Base-by-base conservation (phyloP, 2,113 vertebrate genomes). In the Zeus faber region DNA sequence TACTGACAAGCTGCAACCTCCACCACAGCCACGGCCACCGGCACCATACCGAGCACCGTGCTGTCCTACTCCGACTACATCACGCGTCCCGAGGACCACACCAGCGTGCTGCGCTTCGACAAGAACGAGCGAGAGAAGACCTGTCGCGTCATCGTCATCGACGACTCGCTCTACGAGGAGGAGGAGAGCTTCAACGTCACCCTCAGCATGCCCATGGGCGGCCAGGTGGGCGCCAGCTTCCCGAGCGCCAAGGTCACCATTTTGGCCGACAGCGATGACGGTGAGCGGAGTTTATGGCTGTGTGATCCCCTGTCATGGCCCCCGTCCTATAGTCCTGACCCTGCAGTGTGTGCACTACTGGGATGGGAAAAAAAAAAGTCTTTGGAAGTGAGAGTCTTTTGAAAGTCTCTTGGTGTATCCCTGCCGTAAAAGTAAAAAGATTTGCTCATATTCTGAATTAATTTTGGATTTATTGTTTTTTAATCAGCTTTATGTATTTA, bases 81-180 rank as follows among this genome's bases (percentile, higher is more conserved):
- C 80, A 93, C 92, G n/a, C 70, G 78, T 1, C 84, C 91, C 0
- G 88, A 92, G 67, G 93, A 93, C 74, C 91, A 91, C 69, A 91
- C 76, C 60, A 92, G 91, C 23, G 60, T 91, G 47, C 81, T 93
- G 77, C 89, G 72, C 43, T 97, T 94, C 14, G 84, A 88, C 64
- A 92, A 91, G 59, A 87, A 88, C 3, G 91, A 95, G 64, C 80
- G 67, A 0, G 91, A 94, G 77, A 91, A 91, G 70, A 54, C 57
- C 16, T 95, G 93, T 62, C 76, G 52, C 41, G 16, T 95, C 67
- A 87, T 95, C 31, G 87, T 94, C 74, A 91, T 92, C 10, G 90
- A 93, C 2, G 91, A 95, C 62, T 92, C 92, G 1, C 83, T 94
- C 17, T 93, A 91, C n/a, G 92, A 95, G 73, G 89, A 91, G 53